A percentile compares a stretch with the other conserved stretches of the same genome.
Evolutionary conservation across 2,797 vertebrate genomes (phyloP).

Genomic region (Loriculus beryllinus): DNA sequence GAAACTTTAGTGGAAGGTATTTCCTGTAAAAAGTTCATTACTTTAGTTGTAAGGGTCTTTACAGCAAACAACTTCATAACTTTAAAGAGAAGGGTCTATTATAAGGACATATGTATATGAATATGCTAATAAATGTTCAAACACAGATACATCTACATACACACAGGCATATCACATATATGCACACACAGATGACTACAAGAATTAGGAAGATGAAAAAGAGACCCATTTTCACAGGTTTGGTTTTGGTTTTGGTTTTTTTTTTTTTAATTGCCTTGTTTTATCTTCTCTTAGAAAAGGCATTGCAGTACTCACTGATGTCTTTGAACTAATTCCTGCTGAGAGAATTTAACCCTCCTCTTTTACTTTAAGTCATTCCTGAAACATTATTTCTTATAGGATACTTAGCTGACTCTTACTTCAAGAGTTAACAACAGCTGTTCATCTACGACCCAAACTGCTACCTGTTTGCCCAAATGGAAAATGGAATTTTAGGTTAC

Average conservation of each 20-base stretch:
- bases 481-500: background rate
- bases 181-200: background rate
- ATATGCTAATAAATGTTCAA: background rate
- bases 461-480: background rate
- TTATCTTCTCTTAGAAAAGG: background rate
- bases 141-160: background rate
- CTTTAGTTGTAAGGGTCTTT: background rate
- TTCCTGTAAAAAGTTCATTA: background rate
- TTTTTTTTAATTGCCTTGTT: background rate
- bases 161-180: background rate
- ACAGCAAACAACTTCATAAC: background rate
- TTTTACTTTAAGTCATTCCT: background rate
- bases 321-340: background rate
- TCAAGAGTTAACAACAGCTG: background rate
- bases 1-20: background rate
- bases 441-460: background rate
- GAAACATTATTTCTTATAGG: background rate
- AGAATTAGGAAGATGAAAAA: background rate
- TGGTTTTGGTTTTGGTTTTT: background rate
- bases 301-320: background rate
- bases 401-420: background rate
- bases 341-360: background rate
- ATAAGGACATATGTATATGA: background rate
- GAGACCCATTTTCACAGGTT: background rate
- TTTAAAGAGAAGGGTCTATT: background rate